Evolutionary conservation across 2,113 vertebrate species (phyloP), one percentile per base, ranked within the genome.

Genomic region (Tinamus guttatus): DNA sequence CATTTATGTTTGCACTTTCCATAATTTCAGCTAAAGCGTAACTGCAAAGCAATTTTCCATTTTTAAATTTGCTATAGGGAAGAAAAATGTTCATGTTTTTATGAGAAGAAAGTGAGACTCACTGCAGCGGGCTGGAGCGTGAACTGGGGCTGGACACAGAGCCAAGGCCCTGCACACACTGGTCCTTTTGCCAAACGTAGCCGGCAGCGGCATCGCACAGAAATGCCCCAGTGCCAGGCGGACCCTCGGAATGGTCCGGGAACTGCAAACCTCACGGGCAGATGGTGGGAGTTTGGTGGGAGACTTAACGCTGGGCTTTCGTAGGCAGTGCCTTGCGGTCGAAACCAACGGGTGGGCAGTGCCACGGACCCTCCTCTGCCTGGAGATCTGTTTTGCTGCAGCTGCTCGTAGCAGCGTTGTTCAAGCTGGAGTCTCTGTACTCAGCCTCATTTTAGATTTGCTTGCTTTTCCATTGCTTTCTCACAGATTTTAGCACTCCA

Each of bases 11-110:
- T 92, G 40, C 62, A 49, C 20, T 17, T 96, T 91, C 14, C 22
- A 5, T 87, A 65, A 69, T 89, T 93, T 89, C 71, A 68, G 34
- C 80, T 93, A 81, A 87, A 85, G 45, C 13, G 58, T 34, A 73
- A 67, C 73, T 70, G 47, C 79, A 70, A 89, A 95, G 65, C 18
- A 45, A 9, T 85, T 80, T 89, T 71, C 19, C 19, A 2, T 22
- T 34, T 40, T n/a, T 5, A 5, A 71, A 69, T 71, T 64, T 88
- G 64, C 73, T 2, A 0, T 34, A 5, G 3, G 87, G 76, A 65
- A 90, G 80, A 92, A 80, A 56, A 38, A 77, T n/a, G 49, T 13
- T 86, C 22, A 5, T 11, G 15, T 82, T 83, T 9, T 40, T 59
- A 19, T 43, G 20, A 88, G 68, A 70, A 62, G 58, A 45, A 78